Evolutionary conservation across 1,140 invertebrate species (phyloP).

Genomic region (silkworm (Bombyx mori)): ASM3026992v2 NC_085128.1:6687001-6687500

Average conservation of each 20-base stretch:
- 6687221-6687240: constrained; percentile 15
- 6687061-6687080: constrained; percentile 5
- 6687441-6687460: constrained; percentile 64
- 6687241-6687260: constrained; percentile 31
- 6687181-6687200: too few relatives aligned
- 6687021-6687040: constrained; percentile 85
- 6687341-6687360: constrained; percentile 63
- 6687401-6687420: constrained; percentile 88
- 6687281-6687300: constrained; percentile 47
- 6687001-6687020: constrained; percentile 90
- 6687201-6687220: too few relatives aligned
- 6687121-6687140: too few relatives aligned
- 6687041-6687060: constrained; percentile 64
- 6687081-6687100: constrained; percentile 1
- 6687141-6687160: too few relatives aligned
- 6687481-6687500: not conserved
- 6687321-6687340: constrained; percentile 14
- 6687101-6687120: not conserved
- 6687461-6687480: constrained; percentile 12
- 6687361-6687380: constrained; percentile 84
- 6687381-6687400: constrained; percentile 90
- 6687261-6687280: constrained; percentile 29
- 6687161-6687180: too few relatives aligned
- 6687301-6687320: constrained; percentile 37
- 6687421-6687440: constrained; percentile 78